These are phyloP conservation scores for Acyrthosiphon pisum DNA, from an alignment of 1,140 invertebrate genomes.

Conservation along the genomic window DNA sequence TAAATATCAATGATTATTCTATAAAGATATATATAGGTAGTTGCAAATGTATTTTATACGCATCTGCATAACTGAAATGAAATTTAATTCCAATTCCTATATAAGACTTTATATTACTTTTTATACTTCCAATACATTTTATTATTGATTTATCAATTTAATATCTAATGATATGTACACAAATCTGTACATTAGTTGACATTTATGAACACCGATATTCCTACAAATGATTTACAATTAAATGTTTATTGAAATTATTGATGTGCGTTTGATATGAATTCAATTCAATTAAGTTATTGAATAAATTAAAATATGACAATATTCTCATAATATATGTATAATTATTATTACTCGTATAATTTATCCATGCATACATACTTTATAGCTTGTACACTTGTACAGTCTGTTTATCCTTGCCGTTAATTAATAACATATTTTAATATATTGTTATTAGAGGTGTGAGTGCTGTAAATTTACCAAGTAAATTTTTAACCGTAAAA, in stretches of 20 bases:
- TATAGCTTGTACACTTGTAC: neutral
- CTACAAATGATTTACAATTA: neutral
- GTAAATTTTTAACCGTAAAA: too few relatives aligned
- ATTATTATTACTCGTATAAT: neutral
- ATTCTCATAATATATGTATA: neutral
- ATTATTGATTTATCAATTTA: neutral
- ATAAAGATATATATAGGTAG: neutral
- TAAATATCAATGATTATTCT: neutral
- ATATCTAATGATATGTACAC: neutral
- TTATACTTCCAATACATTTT: neutral
- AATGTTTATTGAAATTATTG: slow-evolving; percentile 11
- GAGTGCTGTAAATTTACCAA: too few relatives aligned
- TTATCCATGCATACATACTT: neutral
- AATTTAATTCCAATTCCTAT: neutral
- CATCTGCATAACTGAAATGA: neutral
- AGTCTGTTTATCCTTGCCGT: neutral
- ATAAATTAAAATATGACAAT: neutral
- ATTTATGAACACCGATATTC: neutral
- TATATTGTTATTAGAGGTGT: too few relatives aligned
- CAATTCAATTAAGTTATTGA: neutral
- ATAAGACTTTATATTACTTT: neutral
- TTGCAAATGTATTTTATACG: neutral
- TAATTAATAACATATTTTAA: neutral
- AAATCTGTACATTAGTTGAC: neutral
- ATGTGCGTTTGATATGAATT: neutral